phyloP scores from a whole-genome alignment of 2,888 invertebrate species.

The Anticlea derivata region DNA sequence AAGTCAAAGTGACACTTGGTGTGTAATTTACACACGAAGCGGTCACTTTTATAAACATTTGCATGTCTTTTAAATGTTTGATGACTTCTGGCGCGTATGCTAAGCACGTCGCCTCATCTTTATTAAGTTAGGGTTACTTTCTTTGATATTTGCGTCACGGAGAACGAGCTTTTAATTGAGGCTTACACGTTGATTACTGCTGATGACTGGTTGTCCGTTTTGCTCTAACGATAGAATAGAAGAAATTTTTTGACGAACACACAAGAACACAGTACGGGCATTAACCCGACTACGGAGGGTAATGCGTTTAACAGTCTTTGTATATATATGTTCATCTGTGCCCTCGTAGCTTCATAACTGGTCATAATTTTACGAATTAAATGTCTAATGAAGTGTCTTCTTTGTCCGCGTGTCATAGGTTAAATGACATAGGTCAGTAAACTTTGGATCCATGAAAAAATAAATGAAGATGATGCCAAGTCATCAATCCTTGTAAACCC shows the following conservation, averaged over 20 bases:
- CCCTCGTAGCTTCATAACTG: too few relatives aligned
- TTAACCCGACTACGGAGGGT: too few relatives aligned
- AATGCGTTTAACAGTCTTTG: neutral
- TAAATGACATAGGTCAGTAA: too few relatives aligned
- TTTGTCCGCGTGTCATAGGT: too few relatives aligned
- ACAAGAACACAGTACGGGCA: too few relatives aligned
- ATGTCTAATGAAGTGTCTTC: too few relatives aligned
- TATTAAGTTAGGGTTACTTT: constrained; percentile 61
- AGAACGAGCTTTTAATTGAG: constrained; percentile 58
- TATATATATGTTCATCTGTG: too few relatives aligned
- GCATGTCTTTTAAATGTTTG: constrained; percentile 57
- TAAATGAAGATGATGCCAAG: too few relatives aligned
- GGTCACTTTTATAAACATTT: constrained; percentile 59
- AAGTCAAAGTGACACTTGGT: constrained; percentile 41
- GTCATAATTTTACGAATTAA: too few relatives aligned
- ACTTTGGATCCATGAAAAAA: too few relatives aligned
- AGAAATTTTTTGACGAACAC: too few relatives aligned
- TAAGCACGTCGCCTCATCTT: constrained; percentile 63
- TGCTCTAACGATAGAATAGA: constrained; percentile 52
- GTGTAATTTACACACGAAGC: constrained; percentile 47
- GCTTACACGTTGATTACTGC: constrained; percentile 53
- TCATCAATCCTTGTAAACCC: too few relatives aligned
- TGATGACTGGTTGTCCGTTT: constrained; percentile 20
- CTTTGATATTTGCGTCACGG: constrained; percentile 57
- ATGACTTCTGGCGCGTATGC: constrained; percentile 53